phyloP scores from a whole-genome alignment of 1,140 invertebrate genomes.

The Cyrtorhinus lividipennis region DNA sequence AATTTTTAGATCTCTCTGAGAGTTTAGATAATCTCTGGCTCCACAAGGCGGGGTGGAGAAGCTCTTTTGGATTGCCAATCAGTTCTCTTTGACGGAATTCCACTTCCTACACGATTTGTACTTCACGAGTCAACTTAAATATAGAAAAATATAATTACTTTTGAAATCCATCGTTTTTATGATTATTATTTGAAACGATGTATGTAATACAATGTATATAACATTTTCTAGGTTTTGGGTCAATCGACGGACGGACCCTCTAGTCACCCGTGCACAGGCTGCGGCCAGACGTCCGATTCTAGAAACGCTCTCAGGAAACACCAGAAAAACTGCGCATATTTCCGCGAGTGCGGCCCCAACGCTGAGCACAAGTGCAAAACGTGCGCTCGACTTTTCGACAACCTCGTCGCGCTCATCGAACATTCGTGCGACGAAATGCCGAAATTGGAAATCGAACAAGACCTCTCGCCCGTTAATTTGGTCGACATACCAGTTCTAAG shows the following conservation, averaged over 20 bases:
- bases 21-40: too few relatives aligned
- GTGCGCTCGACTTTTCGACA: background rate
- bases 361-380: conserved; percentile 10
- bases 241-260: background rate
- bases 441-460: conserved; percentile 18
- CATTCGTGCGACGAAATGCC: conserved; percentile 18
- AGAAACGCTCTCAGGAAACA: conserved; percentile 1
- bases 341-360: conserved; percentile 2
- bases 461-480: conserved; percentile 5
- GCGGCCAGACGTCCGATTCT: conserved; percentile 1
- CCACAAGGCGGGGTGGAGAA: too few relatives aligned
- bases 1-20: too few relatives aligned
- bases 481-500: conserved; percentile 17
- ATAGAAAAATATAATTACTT: too few relatives aligned
- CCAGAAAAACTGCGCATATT: conserved; percentile 8
- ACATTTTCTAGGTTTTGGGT: background rate
- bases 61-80: too few relatives aligned
- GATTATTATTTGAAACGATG: too few relatives aligned
- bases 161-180: too few relatives aligned
- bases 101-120: too few relatives aligned
- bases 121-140: too few relatives aligned
- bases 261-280: conserved; percentile 1
- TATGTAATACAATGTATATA: too few relatives aligned
- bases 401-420: conserved; percentile 3
- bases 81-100: too few relatives aligned